Evolutionary conservation across 2,113 vertebrate species (phyloP).

Genomic region (Alethe castanea): DNA sequence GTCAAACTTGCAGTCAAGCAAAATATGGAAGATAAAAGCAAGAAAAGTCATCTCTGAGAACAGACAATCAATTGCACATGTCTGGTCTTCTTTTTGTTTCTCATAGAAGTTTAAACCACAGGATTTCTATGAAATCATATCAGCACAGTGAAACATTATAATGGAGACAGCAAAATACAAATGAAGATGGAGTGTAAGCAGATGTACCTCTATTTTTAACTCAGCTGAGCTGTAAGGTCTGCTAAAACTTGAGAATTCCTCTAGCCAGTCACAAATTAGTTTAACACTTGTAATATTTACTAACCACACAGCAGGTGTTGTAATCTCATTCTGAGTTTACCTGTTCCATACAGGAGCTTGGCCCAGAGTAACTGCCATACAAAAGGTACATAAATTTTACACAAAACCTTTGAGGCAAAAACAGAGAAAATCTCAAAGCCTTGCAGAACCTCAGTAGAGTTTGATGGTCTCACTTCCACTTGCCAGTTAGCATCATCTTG

Average conservation of each 20-base stretch:
- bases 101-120: constrained; percentile 10
- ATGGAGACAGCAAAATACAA: background rate
- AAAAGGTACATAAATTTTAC: background rate
- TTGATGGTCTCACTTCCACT: background rate
- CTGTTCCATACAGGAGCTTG: background rate
- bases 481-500: background rate
- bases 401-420: background rate
- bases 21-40: constrained; percentile 17
- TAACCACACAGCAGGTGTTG: background rate
- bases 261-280: background rate
- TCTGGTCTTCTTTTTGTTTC: background rate
- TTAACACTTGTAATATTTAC: background rate
- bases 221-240: background rate
- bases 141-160: background rate
- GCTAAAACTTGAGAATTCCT: background rate
- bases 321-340: background rate
- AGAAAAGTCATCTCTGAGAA: background rate
- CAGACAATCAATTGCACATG: constrained; percentile 32
- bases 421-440: background rate
- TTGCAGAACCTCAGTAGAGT: background rate
- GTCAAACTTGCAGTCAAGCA: background rate
- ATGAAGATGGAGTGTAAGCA: constrained; percentile 32
- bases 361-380: background rate
- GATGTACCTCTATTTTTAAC: constrained; percentile 15
- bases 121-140: constrained; percentile 34